phyloP scores from a whole-genome alignment of 2,797 vertebrate genomes.

The Selene dorsalis region DNA sequence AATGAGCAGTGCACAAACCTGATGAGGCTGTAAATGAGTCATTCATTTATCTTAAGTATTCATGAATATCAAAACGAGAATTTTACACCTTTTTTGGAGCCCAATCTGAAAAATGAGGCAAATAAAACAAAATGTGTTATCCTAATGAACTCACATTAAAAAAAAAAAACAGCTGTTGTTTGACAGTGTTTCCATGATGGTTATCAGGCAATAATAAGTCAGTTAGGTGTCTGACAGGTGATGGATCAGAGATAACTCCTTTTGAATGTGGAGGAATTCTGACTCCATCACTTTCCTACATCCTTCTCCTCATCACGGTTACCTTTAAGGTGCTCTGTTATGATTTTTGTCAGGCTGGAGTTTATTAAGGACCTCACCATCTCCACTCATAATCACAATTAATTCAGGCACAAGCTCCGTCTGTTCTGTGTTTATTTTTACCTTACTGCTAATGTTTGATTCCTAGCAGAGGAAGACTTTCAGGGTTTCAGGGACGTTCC shows the following conservation, averaged over 20 bases:
- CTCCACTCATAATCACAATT: constrained; percentile 54
- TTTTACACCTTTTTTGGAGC: constrained; percentile 2
- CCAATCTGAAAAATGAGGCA: neutral
- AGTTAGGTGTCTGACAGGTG: neutral
- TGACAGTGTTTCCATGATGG: neutral
- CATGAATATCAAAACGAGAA: constrained; percentile 12
- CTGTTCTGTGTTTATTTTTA: constrained; percentile 69
- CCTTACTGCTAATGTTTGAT: constrained; percentile 62
- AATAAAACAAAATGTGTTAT: neutral
- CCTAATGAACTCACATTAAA: neutral
- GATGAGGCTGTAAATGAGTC: constrained; percentile 49
- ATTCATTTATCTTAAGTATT: constrained; percentile 25
- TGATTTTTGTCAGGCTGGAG: constrained; percentile 28
- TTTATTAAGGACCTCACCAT: constrained; percentile 53
- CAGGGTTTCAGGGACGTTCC: constrained; percentile 75
- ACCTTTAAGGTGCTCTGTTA: constrained; percentile 24
- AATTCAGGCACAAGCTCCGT: constrained; percentile 31
- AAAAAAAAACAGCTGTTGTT: constrained; percentile 3
- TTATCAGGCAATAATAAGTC: neutral
- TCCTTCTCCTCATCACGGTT: constrained; percentile 23
- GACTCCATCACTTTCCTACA: constrained; percentile 3
- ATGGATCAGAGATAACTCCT: neutral
- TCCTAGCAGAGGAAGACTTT: constrained; percentile 70
- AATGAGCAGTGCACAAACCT: constrained; percentile 29
- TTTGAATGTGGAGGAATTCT: constrained; percentile 27